Base-by-base conservation (phyloP, 2,113 vertebrate genomes). In the Aegotheles bennettii region DNA sequence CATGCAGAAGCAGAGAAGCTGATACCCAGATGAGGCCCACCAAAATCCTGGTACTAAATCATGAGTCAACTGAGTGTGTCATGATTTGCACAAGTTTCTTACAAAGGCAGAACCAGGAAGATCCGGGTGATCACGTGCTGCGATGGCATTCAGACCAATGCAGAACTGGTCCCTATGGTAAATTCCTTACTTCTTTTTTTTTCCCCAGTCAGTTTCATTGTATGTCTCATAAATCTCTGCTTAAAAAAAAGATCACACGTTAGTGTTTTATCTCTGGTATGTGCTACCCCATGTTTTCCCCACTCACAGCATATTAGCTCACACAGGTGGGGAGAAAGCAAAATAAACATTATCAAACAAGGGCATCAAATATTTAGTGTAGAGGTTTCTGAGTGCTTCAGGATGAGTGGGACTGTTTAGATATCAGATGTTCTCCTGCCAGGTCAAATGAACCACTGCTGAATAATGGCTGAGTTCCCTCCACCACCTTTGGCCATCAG, bases 351-450 rank as follows among this genome's bases (percentile, higher is more conserved):
- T 81, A 93, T 95, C 90, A 78, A 90, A 60, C 64, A 69, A 85
- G 53, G 79, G 70, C 93, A 97, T 97, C 96, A 96, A 92, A 95
- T 96, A 97, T 98, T 98, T 97, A 87, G 71, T 73, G 84, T 79
- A 83, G 96, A 95, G 87, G 79, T 73, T 92, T 95, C 85, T 74
- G 96, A 97, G 95, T 5, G 96, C 93, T 94, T 96, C 65, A 90
- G 94, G 94, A 93, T 35, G 50, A 91, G 65, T 75, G 94, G 80
- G 68, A 76, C 59, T 97, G 96, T 98, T 98, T 97, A 92, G 96
- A 96, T 97, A 97, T 98, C 97, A 84, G 89, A 96, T 97, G 97
- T 97, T 97, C 96, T 97, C 90, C 96, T 97, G 97, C 95, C 97
- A 97, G 97, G 95, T 91, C 97, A 91, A 65, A 95, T 48, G 56